A percentile compares a stretch with the other conserved stretches of the same genome.
These are phyloP conservation scores for Siniperca chuatsi DNA, from an alignment of 2,113 vertebrate genomes.

Conservation along the genomic window DNA sequence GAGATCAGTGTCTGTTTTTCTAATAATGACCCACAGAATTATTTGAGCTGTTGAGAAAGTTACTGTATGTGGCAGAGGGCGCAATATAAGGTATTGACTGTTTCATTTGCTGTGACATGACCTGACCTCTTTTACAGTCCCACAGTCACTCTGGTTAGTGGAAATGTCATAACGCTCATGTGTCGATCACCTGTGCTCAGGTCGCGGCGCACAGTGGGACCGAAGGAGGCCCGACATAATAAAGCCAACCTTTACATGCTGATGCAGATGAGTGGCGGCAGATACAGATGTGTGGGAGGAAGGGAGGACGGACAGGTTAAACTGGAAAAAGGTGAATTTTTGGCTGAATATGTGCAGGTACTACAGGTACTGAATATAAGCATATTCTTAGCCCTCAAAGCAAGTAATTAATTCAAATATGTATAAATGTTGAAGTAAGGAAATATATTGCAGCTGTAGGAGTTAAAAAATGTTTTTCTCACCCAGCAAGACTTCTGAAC, in stretches of 20 bases:
- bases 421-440: background rate
- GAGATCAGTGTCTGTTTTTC: constrained; percentile 38
- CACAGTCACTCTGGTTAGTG: constrained; percentile 41
- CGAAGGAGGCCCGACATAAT: background rate
- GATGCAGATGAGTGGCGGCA: constrained; percentile 26
- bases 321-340: background rate
- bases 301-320: background rate
- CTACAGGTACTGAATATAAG: background rate
- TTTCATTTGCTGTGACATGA: constrained; percentile 54
- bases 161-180: constrained; percentile 68
- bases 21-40: constrained; percentile 49
- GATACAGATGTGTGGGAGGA: background rate
- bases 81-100: constrained; percentile 51
- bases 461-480: background rate
- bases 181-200: constrained; percentile 26
- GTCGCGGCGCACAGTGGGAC: background rate
- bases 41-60: constrained; percentile 47
- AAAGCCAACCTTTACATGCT: constrained; percentile 43
- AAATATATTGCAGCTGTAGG: background rate
- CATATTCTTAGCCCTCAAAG: background rate
- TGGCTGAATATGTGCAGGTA: background rate
- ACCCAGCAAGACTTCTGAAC: background rate
- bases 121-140: constrained; percentile 45
- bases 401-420: background rate
- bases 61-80: constrained; percentile 42